These are phyloP conservation scores for Odontamblyopus lacepedii DNA, from an alignment of 2,797 vertebrate genomes.

Conservation along the genomic window DNA sequence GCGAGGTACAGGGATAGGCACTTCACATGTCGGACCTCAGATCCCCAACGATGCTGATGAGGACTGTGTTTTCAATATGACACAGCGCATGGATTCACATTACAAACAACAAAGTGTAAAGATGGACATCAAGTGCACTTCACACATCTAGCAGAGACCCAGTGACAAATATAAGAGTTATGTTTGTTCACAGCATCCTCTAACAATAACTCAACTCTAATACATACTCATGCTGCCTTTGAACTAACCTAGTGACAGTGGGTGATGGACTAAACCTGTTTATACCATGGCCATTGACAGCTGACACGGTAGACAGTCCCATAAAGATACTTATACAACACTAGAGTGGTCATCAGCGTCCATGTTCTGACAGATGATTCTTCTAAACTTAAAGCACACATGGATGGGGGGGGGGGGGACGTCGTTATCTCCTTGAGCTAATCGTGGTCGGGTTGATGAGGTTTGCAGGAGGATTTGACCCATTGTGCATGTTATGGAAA, in stretches of 20 bases:
- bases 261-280: not conserved
- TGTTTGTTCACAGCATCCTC: not conserved
- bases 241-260: conserved; percentile 1
- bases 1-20: not conserved
- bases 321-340: not conserved
- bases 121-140: not conserved
- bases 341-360: not conserved
- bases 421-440: too few relatives aligned
- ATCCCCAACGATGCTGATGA: not conserved
- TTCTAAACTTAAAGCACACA: too few relatives aligned
- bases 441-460: too few relatives aligned
- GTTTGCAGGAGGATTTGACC: too few relatives aligned
- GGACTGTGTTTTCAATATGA: not conserved
- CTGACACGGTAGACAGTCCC: not conserved
- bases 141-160: too few relatives aligned
- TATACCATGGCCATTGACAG: conserved; percentile 3
- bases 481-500: too few relatives aligned
- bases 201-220: conserved; percentile 1
- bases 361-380: too few relatives aligned
- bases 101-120: not conserved
- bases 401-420: too few relatives aligned
- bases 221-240: not conserved
- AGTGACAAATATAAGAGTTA: too few relatives aligned
- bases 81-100: not conserved
- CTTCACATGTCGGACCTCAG: not conserved